Percentiles rank a stretch among this genome's conserved stretches.
Evolutionary conservation across 2,797 vertebrate species (phyloP).

Genomic region (Petrocephalus schoutedeni): DNA sequence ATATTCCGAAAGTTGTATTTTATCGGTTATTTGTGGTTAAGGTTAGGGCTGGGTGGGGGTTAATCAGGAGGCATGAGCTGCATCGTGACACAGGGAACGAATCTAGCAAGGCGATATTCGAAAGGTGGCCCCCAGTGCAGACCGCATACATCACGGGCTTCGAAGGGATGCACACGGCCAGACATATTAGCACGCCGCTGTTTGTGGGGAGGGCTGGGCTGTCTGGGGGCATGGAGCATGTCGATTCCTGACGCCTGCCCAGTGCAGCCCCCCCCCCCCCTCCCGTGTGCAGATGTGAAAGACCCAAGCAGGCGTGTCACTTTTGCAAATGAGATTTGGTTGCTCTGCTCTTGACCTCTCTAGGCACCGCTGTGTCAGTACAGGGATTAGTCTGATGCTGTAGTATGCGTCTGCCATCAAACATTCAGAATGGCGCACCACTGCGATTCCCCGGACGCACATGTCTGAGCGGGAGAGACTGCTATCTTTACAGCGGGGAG

Average conservation of each 20-base stretch:
- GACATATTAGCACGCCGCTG: background rate
- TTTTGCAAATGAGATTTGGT: background rate
- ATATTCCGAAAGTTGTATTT: background rate
- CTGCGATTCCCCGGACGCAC: background rate
- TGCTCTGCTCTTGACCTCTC: background rate
- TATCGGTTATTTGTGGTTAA: background rate
- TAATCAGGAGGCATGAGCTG: background rate
- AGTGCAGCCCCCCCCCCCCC: background rate
- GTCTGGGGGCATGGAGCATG: background rate
- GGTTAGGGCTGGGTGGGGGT: background rate
- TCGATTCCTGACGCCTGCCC: background rate
- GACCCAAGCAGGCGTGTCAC: background rate
- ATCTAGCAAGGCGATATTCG: background rate
- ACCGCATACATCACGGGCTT: background rate
- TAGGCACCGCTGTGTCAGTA: background rate
- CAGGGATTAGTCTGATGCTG: slow-evolving; percentile 31
- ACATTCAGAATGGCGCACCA: slow-evolving; percentile 17
- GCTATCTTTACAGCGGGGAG: slow-evolving; percentile 9
- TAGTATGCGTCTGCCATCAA: slow-evolving; percentile 36
- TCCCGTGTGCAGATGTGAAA: background rate
- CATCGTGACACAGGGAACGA: background rate
- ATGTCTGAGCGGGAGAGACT: background rate
- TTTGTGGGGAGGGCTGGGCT: background rate
- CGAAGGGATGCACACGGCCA: background rate
- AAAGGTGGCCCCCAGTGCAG: background rate